Conservation (phyloP, 2,888 invertebrate genomes). For the Pterostichus madidus region DNA sequence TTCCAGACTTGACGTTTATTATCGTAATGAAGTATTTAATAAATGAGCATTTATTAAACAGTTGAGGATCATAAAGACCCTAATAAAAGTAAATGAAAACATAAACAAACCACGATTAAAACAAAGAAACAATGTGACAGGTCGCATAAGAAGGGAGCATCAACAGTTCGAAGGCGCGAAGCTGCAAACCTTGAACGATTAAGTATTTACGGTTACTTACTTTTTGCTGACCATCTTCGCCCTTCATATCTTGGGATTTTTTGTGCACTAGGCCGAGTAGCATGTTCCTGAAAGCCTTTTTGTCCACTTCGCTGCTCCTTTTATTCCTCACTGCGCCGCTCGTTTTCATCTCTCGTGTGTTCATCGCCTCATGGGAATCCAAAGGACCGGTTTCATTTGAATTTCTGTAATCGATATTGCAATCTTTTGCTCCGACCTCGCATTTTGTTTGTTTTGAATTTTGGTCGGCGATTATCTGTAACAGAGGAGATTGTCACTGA, state of each 20-base stretch:
- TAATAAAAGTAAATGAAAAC: conserved; percentile 19
- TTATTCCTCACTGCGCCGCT: conserved; percentile 61
- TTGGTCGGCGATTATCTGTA: conserved; percentile 46
- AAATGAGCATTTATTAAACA: conserved; percentile 22
- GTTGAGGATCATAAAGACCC: not conserved
- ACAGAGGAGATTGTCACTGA: not conserved
- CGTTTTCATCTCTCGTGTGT: conserved; percentile 73
- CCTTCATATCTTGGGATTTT: conserved; percentile 60
- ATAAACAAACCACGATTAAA: not conserved
- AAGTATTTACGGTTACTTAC: conserved; percentile 55
- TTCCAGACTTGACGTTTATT: too few species aligned
- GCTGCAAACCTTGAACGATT: conserved; percentile 13
- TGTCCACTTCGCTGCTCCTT: conserved; percentile 62
- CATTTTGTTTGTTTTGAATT: conserved; percentile 63
- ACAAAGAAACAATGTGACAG: conserved; percentile 1
- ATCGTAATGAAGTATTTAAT: not conserved
- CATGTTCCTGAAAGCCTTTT: conserved; percentile 65
- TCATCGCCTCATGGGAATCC: conserved; percentile 77
- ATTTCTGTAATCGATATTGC: conserved; percentile 68
- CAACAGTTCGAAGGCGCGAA: not conserved
- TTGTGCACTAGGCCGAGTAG: conserved; percentile 62
- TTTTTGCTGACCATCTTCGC: conserved; percentile 49
- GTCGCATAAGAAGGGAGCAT: too few species aligned
- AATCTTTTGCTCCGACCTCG: conserved; percentile 41
- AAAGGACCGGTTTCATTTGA: conserved; percentile 71